Evolutionary conservation across 2,797 vertebrate species (phyloP), one percentile per base, ranked within the genome.

Genomic region (Pseudomugil tenellus): DNA sequence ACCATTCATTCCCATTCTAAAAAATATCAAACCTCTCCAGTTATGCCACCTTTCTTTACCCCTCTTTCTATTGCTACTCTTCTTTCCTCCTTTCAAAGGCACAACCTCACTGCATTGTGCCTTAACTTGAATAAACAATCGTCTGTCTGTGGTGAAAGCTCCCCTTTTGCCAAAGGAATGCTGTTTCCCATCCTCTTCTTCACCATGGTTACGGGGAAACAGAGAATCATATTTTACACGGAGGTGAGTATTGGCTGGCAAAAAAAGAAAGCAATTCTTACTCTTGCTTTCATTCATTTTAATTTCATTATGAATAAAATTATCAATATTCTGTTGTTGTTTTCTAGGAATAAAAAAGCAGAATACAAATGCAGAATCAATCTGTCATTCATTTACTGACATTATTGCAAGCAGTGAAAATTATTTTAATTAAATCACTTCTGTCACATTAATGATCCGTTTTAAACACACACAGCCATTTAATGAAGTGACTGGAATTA

Each of bases 151-250:
- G 93, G 90, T 76, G 85, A 75, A 86, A 76, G 83, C 79, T 87
- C 76, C 85, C 84, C 75, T 84, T 92, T 87, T 78, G 82, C 90
- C 91, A 92, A 95, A 95, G 95, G 95, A 94, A 96, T 96, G 94
- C 95, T 95, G 94, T 91, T 90, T 90, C 87, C 89, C 89, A 92
- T 89, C 90, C 85, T 89, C 85, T 81, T 75, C 72, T 92, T 96
- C 76, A 91, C 95, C 95, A 96, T 96, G 95, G 96, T 95, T 95
- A 96, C 96, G 88, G 85, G 92, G 92, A 93, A 95, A 94, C 94
- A 90, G 84, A 91, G 89, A 92, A 94, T 94, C 91, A 86, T 88
- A 90, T 92, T 91, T 90, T 83, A 76, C 37, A 55, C 86, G 79
- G 58, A 77, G 79, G 72, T 79, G 72, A 84, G 64, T 25, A 51